A percentile compares a stretch with the other conserved stretches of the same genome.
Conservation (phyloP, 2,113 vertebrate species). For the Cyprinodon tularosa region DNA sequence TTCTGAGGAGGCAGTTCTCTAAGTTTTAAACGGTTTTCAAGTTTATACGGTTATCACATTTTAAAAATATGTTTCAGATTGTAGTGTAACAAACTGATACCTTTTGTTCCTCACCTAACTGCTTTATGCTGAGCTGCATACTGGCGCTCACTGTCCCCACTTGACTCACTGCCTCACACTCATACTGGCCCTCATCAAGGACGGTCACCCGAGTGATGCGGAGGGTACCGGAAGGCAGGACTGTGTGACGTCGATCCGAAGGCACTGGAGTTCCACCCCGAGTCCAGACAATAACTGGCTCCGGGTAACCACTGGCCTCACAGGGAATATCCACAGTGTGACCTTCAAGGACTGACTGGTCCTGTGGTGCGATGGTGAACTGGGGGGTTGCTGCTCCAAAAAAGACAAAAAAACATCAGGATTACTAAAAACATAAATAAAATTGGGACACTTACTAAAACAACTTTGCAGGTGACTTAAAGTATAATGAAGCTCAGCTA, state of each 20-base stretch:
- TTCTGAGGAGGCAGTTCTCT: not conserved
- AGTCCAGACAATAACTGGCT: slow-evolving; percentile 96
- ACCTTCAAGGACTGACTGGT: slow-evolving; percentile 89
- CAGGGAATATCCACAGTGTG: slow-evolving; percentile 94
- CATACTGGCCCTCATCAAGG: slow-evolving; percentile 95
- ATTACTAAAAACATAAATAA: not conserved
- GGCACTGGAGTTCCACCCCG: slow-evolving; percentile 91
- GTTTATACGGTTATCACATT: not conserved
- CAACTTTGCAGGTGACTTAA: not conserved
- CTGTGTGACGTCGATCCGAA: slow-evolving; percentile 86
- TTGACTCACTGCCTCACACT: slow-evolving; percentile 95
- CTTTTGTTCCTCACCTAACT: slow-evolving; percentile 82
- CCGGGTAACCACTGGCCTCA: slow-evolving; percentile 90
- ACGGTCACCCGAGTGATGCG: slow-evolving; percentile 90
- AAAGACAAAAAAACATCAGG: not conserved
- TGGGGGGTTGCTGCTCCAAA: slow-evolving; percentile 86
- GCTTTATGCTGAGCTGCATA: slow-evolving; percentile 88
- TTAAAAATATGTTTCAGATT: no score
- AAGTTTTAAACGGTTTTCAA: not conserved
- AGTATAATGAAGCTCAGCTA: not conserved
- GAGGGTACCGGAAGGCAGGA: slow-evolving; percentile 87
- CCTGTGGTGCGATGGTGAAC: slow-evolving; percentile 91
- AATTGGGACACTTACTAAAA: not conserved
- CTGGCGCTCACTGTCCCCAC: slow-evolving; percentile 85
- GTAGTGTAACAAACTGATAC: not conserved